A percentile compares a stretch with the other conserved stretches of the same genome.
These are phyloP conservation scores for Plumapathes pennacea DNA, from an alignment of 92 coral and sea anemone genomes.

Conservation along the genomic window DNA sequence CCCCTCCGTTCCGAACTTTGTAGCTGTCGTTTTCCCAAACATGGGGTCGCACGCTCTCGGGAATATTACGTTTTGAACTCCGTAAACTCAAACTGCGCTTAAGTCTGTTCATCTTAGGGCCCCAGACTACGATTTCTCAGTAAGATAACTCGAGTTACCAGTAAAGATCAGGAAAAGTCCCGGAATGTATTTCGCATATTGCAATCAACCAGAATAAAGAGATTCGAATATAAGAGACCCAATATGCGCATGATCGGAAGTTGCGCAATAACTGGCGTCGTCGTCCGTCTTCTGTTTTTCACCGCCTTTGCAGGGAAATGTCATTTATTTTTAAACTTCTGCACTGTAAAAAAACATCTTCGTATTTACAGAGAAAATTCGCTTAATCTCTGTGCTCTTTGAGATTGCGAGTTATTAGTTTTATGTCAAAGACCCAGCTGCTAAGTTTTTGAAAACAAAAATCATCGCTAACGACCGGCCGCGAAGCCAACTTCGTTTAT, in stretches of 20 bases:
- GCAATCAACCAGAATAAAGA: not conserved
- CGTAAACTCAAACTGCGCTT: conserved; percentile 91
- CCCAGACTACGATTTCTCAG: conserved; percentile 1
- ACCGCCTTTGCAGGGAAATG: too few relatives aligned
- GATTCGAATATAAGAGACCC: conserved; percentile 10
- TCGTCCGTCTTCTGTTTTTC: too few relatives aligned
- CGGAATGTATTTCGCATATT: conserved; percentile 10
- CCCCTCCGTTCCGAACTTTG: conserved; percentile 98
- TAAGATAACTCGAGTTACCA: conserved; percentile 11
- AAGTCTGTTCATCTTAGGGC: conserved; percentile 72
- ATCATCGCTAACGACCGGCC: too few relatives aligned
- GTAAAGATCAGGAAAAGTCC: conserved; percentile 1
- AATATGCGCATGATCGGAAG: conserved; percentile 21
- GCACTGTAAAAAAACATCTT: too few relatives aligned
- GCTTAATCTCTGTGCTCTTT: too few relatives aligned
- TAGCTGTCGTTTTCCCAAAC: conserved; percentile 99
- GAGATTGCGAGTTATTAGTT: too few relatives aligned
- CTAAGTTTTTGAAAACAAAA: too few relatives aligned
- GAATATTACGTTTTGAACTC: conserved; percentile 90
- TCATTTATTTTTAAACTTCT: too few relatives aligned
- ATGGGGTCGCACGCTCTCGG: conserved; percentile 96
- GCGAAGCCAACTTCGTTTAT: too few relatives aligned
- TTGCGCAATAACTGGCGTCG: too few relatives aligned
- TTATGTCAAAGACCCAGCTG: too few relatives aligned
- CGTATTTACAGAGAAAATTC: too few relatives aligned